phyloP scores from a whole-genome alignment of 2,888 invertebrate species.

The Deroplatys truncata region DNA sequence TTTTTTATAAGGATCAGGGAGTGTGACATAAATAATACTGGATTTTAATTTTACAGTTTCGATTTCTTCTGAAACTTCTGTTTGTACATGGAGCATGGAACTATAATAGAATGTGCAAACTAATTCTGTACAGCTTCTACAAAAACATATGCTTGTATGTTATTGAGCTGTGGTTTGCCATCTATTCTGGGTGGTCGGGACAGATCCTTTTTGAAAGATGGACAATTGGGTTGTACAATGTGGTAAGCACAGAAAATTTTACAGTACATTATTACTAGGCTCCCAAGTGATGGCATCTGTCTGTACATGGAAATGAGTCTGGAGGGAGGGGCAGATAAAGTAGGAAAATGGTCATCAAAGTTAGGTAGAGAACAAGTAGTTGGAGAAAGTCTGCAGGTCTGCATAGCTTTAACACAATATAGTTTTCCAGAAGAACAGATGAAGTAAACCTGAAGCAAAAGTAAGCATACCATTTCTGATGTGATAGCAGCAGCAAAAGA shows the following conservation, averaged over 20 bases:
- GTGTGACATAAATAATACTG: not conserved
- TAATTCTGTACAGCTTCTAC: conserved; percentile 98
- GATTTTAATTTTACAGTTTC: conserved; percentile 62
- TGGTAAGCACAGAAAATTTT: conserved; percentile 52
- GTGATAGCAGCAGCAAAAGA: too few species aligned
- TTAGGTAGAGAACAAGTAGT: too few species aligned
- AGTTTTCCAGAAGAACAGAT: too few species aligned
- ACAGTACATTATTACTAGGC: not conserved
- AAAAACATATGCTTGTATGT: conserved; percentile 99
- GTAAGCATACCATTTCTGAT: too few species aligned
- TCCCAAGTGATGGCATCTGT: too few species aligned
- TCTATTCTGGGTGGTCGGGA: conserved; percentile 97
- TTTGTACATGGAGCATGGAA: conserved; percentile 99
- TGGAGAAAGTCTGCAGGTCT: too few species aligned
- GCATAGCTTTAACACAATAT: too few species aligned
- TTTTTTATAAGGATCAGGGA: not conserved
- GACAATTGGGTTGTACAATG: conserved; percentile 97
- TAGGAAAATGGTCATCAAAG: too few species aligned
- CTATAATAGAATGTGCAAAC: conserved; percentile 94
- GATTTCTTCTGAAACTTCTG: conserved; percentile 82
- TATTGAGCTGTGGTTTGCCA: conserved; percentile 98
- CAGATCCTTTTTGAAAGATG: conserved; percentile 98
- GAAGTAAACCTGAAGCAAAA: too few species aligned
- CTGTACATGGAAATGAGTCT: too few species aligned
- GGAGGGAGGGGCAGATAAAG: too few species aligned